Percentiles rank a stretch among this genome's conserved stretches.
phyloP scores from a whole-genome alignment of 2,888 invertebrate species.

The Scrobipalpa costella region DNA sequence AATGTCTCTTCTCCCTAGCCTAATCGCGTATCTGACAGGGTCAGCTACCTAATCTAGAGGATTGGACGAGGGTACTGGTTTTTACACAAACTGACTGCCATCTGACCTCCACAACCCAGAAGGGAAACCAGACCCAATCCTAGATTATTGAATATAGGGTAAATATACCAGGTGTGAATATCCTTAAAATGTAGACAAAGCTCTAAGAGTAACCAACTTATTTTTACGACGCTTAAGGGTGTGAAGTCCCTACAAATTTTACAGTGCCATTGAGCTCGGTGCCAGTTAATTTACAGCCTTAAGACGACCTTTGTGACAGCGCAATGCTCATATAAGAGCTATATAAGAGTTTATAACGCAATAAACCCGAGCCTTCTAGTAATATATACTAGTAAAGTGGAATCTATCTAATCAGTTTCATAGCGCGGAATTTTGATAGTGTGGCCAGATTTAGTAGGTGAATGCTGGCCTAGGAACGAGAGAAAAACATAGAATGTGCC shows the following conservation, averaged over 20 bases:
- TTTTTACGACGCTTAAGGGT: constrained; percentile 23
- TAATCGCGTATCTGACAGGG: too few relatives aligned
- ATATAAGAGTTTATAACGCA: constrained; percentile 27
- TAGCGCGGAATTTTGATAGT: neutral
- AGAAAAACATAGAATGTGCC: too few relatives aligned
- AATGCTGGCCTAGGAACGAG: too few relatives aligned
- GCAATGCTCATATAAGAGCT: constrained; percentile 25
- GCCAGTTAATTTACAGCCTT: constrained; percentile 29
- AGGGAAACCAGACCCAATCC: too few relatives aligned
- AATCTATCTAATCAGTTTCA: constrained; percentile 28
- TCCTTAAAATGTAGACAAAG: neutral
- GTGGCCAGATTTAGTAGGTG: too few relatives aligned
- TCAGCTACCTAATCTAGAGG: too few relatives aligned
- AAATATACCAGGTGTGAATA: too few relatives aligned
- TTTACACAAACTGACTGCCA: too few relatives aligned
- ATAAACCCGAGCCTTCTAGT: constrained; percentile 22
- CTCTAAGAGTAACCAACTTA: constrained; percentile 17
- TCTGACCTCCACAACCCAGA: too few relatives aligned
- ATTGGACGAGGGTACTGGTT: too few relatives aligned
- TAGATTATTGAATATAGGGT: too few relatives aligned
- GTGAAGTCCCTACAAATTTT: constrained; percentile 24
- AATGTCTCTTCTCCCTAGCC: too few relatives aligned
- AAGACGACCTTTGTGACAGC: constrained; percentile 27
- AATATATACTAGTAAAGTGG: constrained; percentile 21
- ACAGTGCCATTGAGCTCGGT: constrained; percentile 23